Evolutionary conservation across 2,113 vertebrate genomes (phyloP), one percentile per base, ranked within the genome.

Genomic region (Turdus rufiventris): DNA sequence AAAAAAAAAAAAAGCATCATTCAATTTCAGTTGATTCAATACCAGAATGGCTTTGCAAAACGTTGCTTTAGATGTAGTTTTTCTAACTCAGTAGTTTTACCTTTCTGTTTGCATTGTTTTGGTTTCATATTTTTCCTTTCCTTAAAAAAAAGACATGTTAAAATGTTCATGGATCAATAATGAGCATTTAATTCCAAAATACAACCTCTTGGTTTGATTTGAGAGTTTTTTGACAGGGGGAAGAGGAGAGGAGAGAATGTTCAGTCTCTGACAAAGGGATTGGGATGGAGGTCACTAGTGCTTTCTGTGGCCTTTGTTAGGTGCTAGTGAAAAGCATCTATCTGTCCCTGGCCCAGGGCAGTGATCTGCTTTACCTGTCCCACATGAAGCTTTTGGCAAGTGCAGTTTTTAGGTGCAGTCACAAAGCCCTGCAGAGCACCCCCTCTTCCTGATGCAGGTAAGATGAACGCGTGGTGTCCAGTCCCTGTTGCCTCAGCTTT

Each of bases 261-360:
- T 86, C 70, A 62, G 42, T 9, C 24, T 20, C 23, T 80, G 67
- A 45, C n/a, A 80, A 28, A 81, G 34, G 50, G n/a, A 7, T 54
- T 56, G 24, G 65, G 38, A 36, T 24, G 38, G 71, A 87, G 73
- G 26, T 53, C 25, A 42, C 45, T 25, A 13, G 56, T 47, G 70
- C 45, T 81, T 91, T 91, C 76, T 74, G 17, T 75, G 23, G 28
- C 62, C 70, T 81, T 86, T 62, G 56, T 80, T n/a, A n/a, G 48
- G 61, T 74, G 60, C 74, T 50, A 23, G 62, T 81, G 11, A 57
- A 86, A 80, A 62, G 18, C 68, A 38, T 23, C 9, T 43, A 1
- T 31, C 14, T 75, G 14, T 50, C 76, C 50, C 71, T 85, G 43
- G 10, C 60, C 20, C 24, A 17, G 21, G 10, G 23, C 7, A 38